Base-by-base conservation (phyloP, 2,113 vertebrate species). In the Channa argus region DNA sequence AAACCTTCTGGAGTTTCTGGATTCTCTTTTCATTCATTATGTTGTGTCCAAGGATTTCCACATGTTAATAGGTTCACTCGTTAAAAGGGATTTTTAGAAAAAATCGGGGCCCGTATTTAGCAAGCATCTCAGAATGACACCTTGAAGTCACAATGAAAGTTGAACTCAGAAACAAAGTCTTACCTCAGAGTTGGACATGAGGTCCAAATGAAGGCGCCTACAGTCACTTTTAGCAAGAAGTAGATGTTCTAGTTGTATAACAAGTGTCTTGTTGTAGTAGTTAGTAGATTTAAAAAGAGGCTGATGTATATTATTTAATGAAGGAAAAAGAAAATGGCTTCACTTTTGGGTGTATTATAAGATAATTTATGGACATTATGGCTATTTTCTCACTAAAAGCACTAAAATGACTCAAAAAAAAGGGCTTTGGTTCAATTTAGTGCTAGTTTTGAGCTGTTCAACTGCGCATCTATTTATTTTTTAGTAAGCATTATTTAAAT, bases 1-100 rank as follows among this genome's bases (percentile, higher is more conserved):
- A 96, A 95, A 93, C 93, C 94, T 92, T 90, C 94, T 92, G 79
- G 83, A 82, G 72, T 88, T 41, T 88, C 84, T 82, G 83, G 86
- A 75, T 91, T 90, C 68, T 88, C 79, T 88, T 86, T 86, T 91
- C 77, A 86, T 86, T 83, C 80, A 83, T 82, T 88, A 68, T 68
- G 62, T 82, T 89, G 76, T 89, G 79, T 91, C 88, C 55, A 66
- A 86, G 77, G 88, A 89, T 89, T 88, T 89, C 88, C 91, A 91
- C 82, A 60, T 82, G 77, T 86, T 88, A 60, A 90, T 91, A 91
- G 87, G 85, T 88, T 89, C 63, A 71, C 69, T 87, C 52, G 47
- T 85, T 77, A 90, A 86, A 76, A 89, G 94, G 90, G 88, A 90
- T 84, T 77, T 49, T 24, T 56, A 13, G 54, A 56, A 63, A 37